Evolutionary conservation across 2,888 invertebrate genomes (phyloP).

Genomic region (Dyspetes luteomarginatus): DNA sequence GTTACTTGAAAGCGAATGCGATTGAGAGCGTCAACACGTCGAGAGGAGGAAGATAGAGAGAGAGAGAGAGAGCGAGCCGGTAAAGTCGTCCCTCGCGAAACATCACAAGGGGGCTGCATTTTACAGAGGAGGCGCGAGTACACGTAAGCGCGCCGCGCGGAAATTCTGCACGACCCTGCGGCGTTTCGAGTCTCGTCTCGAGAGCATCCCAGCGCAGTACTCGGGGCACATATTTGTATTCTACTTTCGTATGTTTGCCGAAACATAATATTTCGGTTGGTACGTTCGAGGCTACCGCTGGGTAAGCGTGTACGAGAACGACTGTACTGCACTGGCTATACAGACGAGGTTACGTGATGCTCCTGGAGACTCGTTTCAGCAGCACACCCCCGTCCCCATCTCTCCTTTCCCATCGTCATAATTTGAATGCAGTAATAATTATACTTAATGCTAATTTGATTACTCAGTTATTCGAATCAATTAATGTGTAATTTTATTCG

Average conservation of each 20-base stretch:
- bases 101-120: conserved; percentile 38
- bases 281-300: conserved; percentile 63
- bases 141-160: conserved; percentile 56
- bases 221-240: conserved; percentile 81
- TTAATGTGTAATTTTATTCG: too few relatives aligned
- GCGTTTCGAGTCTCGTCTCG: conserved; percentile 68
- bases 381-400: conserved; percentile 6
- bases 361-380: neutral
- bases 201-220: conserved; percentile 68
- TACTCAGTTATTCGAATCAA: conserved; percentile 32
- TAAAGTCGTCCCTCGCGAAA: conserved; percentile 70
- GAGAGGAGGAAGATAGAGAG: conserved; percentile 73
- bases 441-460: too few relatives aligned
- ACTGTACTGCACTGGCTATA: conserved; percentile 15
- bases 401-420: conserved; percentile 27
- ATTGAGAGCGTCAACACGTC: conserved; percentile 81
- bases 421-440: conserved; percentile 4
- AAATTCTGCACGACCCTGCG: conserved; percentile 42
- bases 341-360: neutral
- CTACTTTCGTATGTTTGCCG: conserved; percentile 81
- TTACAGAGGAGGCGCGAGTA: conserved; percentile 46
- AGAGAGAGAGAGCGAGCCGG: conserved; percentile 76
- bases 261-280: conserved; percentile 81
- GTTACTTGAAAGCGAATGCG: conserved; percentile 69
- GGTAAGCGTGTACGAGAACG: conserved; percentile 28